A percentile compares a stretch with the other conserved stretches of the same genome.
Evolutionary conservation across 2,113 vertebrate genomes (phyloP).

Genomic region (Eclectus roratus): DNA sequence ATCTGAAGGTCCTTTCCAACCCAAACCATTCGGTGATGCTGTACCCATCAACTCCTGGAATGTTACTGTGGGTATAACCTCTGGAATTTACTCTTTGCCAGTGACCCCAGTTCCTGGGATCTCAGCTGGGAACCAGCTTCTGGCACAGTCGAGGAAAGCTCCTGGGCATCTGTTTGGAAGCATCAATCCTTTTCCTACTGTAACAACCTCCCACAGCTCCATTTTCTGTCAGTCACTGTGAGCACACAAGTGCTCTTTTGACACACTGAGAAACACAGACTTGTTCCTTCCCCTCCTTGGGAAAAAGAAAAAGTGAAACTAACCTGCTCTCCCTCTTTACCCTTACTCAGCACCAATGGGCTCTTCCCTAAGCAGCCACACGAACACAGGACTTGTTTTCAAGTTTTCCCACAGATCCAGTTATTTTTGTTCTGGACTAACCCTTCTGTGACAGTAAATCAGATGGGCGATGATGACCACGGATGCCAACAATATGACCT

Average conservation of each 20-base stretch:
- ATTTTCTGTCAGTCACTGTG: not conserved
- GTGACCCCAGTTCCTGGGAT: not conserved
- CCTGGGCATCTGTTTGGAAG: conserved; percentile 17
- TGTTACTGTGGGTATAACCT: not conserved
- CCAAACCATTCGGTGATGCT: not conserved
- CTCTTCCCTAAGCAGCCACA: not conserved
- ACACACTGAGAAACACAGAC: not conserved
- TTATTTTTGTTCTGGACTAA: not conserved
- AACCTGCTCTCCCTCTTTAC: not conserved
- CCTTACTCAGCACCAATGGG: conserved; percentile 8
- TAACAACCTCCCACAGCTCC: not conserved
- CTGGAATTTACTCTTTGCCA: not conserved
- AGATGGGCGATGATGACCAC: not conserved
- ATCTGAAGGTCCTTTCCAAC: not conserved
- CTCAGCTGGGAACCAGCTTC: not conserved
- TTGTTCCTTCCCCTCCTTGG: not conserved
- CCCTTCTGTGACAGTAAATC: not conserved
- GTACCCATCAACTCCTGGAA: not conserved
- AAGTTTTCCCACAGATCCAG: conserved; percentile 1
- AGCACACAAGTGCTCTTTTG: not conserved
- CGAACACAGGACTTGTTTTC: not conserved
- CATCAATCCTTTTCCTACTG: conserved; percentile 21
- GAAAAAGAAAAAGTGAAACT: conserved; percentile 61
- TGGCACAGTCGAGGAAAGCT: conserved; percentile 1
- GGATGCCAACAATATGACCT: not conserved